Conservation (phyloP, 2,888 invertebrate genomes). For the Stenotaenia linearis region DNA sequence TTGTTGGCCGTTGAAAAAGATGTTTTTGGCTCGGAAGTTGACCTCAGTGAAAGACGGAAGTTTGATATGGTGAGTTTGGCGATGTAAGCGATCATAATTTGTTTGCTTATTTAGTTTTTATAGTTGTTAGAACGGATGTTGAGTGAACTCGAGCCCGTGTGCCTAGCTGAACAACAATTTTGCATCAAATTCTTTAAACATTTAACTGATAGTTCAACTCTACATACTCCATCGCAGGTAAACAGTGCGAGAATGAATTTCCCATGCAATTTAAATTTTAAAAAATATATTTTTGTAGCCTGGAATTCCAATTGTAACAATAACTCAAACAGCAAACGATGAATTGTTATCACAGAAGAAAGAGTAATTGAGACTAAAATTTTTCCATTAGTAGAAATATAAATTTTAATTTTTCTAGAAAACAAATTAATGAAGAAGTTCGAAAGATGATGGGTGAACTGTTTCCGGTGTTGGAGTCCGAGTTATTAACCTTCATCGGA, state of each 20-base stretch:
- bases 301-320: neutral
- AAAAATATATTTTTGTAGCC: neutral
- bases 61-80: constrained; percentile 45
- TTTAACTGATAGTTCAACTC: constrained; percentile 50
- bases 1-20: constrained; percentile 59
- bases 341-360: neutral
- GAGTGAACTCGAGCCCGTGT: constrained; percentile 80
- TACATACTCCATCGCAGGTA: neutral
- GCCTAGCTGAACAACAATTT: constrained; percentile 91
- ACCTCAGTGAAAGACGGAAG: constrained; percentile 51
- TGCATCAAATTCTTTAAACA: constrained; percentile 87
- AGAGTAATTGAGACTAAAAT: neutral
- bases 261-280: neutral
- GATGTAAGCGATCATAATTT: too few relatives aligned
- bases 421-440: constrained; percentile 50
- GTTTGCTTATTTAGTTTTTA: neutral
- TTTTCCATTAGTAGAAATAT: too few relatives aligned
- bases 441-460: constrained; percentile 73
- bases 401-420: too few relatives aligned
- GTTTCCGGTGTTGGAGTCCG: constrained; percentile 80
- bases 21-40: constrained; percentile 59
- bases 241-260: neutral
- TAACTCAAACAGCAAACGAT: neutral
- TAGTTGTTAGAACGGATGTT: constrained; percentile 75
- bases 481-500: constrained; percentile 76